A percentile compares a stretch with the other conserved stretches of the same genome.
phyloP scores from a whole-genome alignment of 2,888 invertebrate species.

The Trissolcus brochymenae region DNA sequence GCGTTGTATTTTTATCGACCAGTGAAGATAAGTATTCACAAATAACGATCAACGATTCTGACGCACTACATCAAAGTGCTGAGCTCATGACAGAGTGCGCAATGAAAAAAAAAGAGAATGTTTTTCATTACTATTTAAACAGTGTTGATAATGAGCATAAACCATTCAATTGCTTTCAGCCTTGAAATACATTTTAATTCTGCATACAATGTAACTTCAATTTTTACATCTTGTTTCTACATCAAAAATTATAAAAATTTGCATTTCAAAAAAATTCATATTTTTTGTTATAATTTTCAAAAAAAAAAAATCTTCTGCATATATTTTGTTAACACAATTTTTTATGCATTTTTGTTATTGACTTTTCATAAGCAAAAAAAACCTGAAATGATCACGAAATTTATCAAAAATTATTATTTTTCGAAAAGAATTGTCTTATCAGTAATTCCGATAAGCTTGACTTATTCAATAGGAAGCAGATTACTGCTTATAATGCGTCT shows the following conservation, averaged over 20 bases:
- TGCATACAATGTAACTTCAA: conserved; percentile 1
- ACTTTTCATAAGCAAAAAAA: no score
- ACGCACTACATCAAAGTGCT: conserved; percentile 7
- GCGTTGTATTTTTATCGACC: conserved; percentile 1
- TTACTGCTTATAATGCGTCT: no score
- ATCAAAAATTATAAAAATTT: neutral
- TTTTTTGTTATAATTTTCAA: no score
- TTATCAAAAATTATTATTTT: no score
- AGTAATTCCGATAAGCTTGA: no score
- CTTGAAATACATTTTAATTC: conserved; percentile 7
- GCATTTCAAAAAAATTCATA: neutral
- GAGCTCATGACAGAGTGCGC: conserved; percentile 7
- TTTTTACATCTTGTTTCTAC: conserved; percentile 2
- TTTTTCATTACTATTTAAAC: conserved; percentile 16
- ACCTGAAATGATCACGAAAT: no score
- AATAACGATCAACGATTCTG: conserved; percentile 9
- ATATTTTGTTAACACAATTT: no score
- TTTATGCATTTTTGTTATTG: no score
- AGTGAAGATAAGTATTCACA: conserved; percentile 1
- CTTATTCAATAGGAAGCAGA: no score
- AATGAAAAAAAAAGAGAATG: conserved; percentile 7
- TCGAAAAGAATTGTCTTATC: no score
- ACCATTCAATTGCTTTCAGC: conserved; percentile 10
- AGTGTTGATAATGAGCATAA: conserved; percentile 14
- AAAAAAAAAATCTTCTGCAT: no score